These are phyloP conservation scores for Zonitis immaculata DNA, from an alignment of 2,888 invertebrate genomes.

Conservation along the genomic window DNA sequence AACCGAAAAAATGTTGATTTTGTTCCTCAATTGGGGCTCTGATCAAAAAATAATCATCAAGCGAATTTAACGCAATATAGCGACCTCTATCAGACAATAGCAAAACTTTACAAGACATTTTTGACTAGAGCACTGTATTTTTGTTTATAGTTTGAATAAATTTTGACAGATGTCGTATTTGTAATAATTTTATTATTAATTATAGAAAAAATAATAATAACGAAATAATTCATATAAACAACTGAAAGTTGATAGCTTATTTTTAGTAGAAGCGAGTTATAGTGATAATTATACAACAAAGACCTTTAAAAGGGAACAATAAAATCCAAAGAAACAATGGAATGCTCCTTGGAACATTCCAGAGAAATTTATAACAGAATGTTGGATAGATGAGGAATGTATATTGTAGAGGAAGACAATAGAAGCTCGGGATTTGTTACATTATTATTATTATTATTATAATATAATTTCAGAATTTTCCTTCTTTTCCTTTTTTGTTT, in stretches of 20 bases:
- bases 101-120: not conserved
- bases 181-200: no score
- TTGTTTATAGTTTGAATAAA: no score
- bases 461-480: not conserved
- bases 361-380: constrained; percentile 5
- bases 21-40: not conserved
- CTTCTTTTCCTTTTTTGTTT: not conserved
- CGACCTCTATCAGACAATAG: not conserved
- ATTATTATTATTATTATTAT: no score
- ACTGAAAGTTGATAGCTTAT: constrained; percentile 7
- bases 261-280: constrained; percentile 7
- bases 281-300: constrained; percentile 17
- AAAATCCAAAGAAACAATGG: constrained; percentile 18
- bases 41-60: not conserved
- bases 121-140: no score
- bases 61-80: not conserved
- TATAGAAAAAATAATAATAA: no score
- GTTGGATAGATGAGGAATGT: not conserved
- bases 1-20: not conserved
- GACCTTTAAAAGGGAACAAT: constrained; percentile 16
- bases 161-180: no score
- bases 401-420: not conserved
- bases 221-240: not conserved
- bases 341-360: constrained; percentile 17
- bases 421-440: not conserved